phyloP scores from a whole-genome alignment of 1,140 invertebrate genomes.

The Drosophila repletoides region DNA sequence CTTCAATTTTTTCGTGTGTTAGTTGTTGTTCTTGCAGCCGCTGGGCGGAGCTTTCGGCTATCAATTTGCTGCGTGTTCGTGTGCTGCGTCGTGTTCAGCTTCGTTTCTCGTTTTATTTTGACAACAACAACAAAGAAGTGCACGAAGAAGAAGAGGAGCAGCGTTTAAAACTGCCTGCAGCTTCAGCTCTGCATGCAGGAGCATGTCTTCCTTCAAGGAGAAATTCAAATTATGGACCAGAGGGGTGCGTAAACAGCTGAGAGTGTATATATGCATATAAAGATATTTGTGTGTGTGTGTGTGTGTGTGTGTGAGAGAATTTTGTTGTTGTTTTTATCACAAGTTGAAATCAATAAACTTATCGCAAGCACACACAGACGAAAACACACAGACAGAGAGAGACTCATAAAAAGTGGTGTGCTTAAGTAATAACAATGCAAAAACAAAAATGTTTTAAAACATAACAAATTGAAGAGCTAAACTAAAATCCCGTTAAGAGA shows the following conservation, averaged over 20 bases:
- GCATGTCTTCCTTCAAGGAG: constrained; percentile 80
- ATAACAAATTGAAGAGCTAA: constrained; percentile 10
- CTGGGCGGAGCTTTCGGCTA: constrained; percentile 33
- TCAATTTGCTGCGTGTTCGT: constrained; percentile 18
- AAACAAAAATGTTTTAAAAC: background rate
- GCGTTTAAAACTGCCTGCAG: constrained; percentile 19
- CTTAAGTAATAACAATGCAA: background rate
- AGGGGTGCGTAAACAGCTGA: constrained; percentile 68
- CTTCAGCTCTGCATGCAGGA: constrained; percentile 19
- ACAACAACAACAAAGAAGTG: constrained; percentile 3
- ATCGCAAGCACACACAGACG: constrained; percentile 51
- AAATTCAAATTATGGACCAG: constrained; percentile 80
- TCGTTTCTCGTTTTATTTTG: too few species aligned
- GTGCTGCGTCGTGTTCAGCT: background rate
- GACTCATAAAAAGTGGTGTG: constrained; percentile 12
- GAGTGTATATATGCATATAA: background rate
- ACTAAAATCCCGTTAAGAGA: constrained; percentile 27
- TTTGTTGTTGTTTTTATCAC: constrained; percentile 69
- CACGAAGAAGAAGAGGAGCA: background rate
- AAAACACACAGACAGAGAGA: constrained; percentile 24
- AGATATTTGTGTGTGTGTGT: constrained; percentile 8
- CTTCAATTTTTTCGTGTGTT: background rate
- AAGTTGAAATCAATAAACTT: constrained; percentile 79
- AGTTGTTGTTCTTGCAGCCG: constrained; percentile 27
- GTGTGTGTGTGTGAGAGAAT: constrained; percentile 5